Evolutionary conservation across 2,888 invertebrate species (phyloP).

Genomic region (Rosalia funebris): DNA sequence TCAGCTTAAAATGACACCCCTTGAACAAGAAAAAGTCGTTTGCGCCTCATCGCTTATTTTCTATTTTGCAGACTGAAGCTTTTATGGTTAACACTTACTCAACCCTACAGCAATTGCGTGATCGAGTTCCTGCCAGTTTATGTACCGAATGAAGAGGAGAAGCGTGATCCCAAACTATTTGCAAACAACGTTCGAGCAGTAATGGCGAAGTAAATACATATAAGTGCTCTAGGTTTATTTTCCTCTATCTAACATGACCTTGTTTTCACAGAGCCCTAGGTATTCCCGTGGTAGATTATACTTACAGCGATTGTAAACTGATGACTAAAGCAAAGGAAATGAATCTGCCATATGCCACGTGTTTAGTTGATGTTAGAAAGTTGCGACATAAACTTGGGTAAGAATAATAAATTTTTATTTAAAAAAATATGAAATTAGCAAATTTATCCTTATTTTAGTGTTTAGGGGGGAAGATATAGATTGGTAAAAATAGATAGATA

Average conservation of each 20-base stretch:
- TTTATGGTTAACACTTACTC: constrained; percentile 88
- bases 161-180: constrained; percentile 85
- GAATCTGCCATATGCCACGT: constrained; percentile 79
- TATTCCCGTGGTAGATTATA: constrained; percentile 89
- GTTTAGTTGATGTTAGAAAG: constrained; percentile 82
- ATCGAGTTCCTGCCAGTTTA: constrained; percentile 94
- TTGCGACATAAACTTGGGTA: constrained; percentile 82
- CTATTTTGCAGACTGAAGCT: constrained; percentile 77
- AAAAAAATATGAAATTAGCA: neutral
- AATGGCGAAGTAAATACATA: constrained; percentile 82
- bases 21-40: too few relatives aligned
- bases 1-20: too few relatives aligned
- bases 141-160: constrained; percentile 86
- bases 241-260: neutral
- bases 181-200: constrained; percentile 89
- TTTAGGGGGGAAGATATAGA: too few relatives aligned
- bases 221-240: too few relatives aligned
- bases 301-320: constrained; percentile 90
- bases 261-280: constrained; percentile 75
- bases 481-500: too few relatives aligned
- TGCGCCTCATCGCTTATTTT: too few relatives aligned
- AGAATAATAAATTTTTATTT: constrained; percentile 36
- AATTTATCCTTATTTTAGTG: too few relatives aligned
- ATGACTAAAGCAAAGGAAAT: constrained; percentile 86
- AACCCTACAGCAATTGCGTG: constrained; percentile 87